phyloP scores from a whole-genome alignment of 2,797 vertebrate genomes.

The Acrossocheilus fasciatus region DNA sequence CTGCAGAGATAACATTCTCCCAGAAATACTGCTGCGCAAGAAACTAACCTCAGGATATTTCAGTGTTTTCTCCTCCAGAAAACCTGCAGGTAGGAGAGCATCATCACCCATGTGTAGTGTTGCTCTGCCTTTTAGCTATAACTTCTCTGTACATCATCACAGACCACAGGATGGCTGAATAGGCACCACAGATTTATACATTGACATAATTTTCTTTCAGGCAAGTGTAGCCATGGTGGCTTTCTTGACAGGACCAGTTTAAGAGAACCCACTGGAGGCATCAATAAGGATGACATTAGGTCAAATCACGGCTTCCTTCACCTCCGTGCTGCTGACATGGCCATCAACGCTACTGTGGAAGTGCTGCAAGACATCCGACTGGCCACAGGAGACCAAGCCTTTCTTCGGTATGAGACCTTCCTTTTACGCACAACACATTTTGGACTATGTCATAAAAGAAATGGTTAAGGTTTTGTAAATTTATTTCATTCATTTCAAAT shows the following conservation, averaged over 20 bases:
- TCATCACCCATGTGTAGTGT: background rate
- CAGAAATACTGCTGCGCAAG: conserved; percentile 63
- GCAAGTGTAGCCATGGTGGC: conserved; percentile 77
- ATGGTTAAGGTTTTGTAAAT: background rate
- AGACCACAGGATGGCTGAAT: background rate
- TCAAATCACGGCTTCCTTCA: conserved; percentile 63
- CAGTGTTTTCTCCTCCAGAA: conserved; percentile 46
- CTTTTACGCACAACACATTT: background rate
- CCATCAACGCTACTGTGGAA: conserved; percentile 70
- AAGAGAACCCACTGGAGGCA: conserved; percentile 38
- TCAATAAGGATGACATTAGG: conserved; percentile 48
- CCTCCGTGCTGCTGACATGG: conserved; percentile 66
- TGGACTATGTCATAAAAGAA: background rate
- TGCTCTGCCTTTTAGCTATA: background rate
- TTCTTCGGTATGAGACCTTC: conserved; percentile 66
- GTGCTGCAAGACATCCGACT: conserved; percentile 73
- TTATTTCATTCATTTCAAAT: too few species aligned
- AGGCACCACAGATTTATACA: background rate
- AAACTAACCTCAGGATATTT: conserved; percentile 80
- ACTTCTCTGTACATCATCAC: background rate
- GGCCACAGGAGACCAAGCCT: conserved; percentile 65
- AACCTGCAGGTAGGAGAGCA: conserved; percentile 71
- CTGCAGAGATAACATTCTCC: conserved; percentile 73
- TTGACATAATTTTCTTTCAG: conserved; percentile 51
- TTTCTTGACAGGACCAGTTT: conserved; percentile 45